Evolutionary conservation across 2,888 invertebrate genomes (phyloP), one percentile per base, ranked within the genome.

Genomic region (Hypselothyrea guttata): DNA sequence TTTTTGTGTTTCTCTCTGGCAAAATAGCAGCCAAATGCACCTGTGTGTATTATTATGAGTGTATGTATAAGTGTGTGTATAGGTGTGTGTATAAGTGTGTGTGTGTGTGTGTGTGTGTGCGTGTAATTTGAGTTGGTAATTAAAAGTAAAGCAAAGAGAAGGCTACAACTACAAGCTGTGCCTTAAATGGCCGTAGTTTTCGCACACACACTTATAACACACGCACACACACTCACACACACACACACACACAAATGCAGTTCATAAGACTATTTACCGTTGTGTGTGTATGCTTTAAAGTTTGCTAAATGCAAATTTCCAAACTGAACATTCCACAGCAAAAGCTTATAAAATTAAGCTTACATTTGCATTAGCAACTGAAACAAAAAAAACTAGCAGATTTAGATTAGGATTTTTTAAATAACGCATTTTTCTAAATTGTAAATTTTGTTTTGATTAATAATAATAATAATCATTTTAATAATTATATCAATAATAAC

Each of bases 71-170:
- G 12, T 22, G 13, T 34, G 49, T 35, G 12, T 47, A 15, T 35
- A 2, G 35, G 35, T 41, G 16, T 53, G 30, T 37, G 45, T 37
- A 15, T 22, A n/a, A 30, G 52, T 48, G 30, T 40, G 42, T 27
- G 33, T 51, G 54, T 64, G 49, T 71, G 57, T 62, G 72, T 62
- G 49, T 53, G 61, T 51, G 58, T 67, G 68, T 63, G 57, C 68
- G 57, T 77, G 78, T 75, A 82, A 84, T 78, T 84, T 66, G 63
- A 78, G 78, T 71, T 78, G 78, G 83, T 78, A 78, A 78, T 78
- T 78, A 78, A 84, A 78, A 84, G 78, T 77, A 75, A 61, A 78
- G 82, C 75, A 77, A 77, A 77, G 77, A 62, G 75, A 66, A 84
- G 57, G 57, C 28, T 65, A 63, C 51, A 55, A 60, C 46, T 45